Evolutionary conservation across 2,113 vertebrate species (phyloP).

Genomic region (Cebidichthys violaceus): DNA sequence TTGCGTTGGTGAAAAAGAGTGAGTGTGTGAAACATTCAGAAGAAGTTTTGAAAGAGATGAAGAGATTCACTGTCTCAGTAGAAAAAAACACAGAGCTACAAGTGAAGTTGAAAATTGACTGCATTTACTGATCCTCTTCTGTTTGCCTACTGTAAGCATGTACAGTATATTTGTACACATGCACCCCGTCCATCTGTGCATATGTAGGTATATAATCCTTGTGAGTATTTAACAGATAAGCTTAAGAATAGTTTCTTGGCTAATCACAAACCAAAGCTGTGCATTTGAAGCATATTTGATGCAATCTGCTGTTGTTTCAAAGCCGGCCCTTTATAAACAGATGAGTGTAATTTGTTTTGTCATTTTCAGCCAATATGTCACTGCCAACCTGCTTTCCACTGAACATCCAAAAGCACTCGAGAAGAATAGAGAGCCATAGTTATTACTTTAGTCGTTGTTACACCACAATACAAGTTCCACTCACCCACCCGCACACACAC

Average conservation of each 20-base stretch:
- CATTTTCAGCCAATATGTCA: slow-evolving; percentile 34
- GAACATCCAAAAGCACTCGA: neutral
- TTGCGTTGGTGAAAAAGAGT: neutral
- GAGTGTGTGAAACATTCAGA: neutral
- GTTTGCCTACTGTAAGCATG: neutral
- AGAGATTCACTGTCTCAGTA: neutral
- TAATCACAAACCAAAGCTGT: slow-evolving; percentile 14
- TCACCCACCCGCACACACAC: neutral
- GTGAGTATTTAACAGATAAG: slow-evolving; percentile 4
- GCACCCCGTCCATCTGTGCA: neutral
- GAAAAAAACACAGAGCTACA: neutral
- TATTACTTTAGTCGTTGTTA: slow-evolving; percentile 10
- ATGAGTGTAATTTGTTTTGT: slow-evolving; percentile 31
- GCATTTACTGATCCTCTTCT: neutral
- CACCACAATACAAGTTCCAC: neutral
- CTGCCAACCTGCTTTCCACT: slow-evolving; percentile 17
- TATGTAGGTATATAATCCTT: slow-evolving; percentile 11
- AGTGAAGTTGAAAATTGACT: neutral
- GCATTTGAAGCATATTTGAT: slow-evolving; percentile 33
- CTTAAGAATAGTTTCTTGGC: slow-evolving; percentile 28
- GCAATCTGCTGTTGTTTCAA: slow-evolving; percentile 32
- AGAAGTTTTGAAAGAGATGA: neutral
- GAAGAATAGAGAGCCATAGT: slow-evolving; percentile 6
- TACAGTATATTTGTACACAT: slow-evolving; percentile 1
- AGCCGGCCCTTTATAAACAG: slow-evolving; percentile 17